phyloP scores from a whole-genome alignment of 92 coral and sea anemone genomes.

The Paragorgia papillata region DNA sequence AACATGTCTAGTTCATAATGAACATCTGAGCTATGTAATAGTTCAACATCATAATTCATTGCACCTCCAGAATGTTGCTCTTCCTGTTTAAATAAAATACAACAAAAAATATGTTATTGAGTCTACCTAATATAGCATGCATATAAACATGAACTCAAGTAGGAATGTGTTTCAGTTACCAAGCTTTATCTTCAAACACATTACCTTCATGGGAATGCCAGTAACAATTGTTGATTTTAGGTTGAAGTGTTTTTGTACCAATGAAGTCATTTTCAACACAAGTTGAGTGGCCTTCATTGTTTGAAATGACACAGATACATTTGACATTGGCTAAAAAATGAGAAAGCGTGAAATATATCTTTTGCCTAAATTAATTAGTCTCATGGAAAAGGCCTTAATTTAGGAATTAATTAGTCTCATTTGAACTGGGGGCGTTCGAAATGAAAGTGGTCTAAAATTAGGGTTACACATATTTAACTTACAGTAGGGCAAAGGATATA shows the following conservation, averaged over 20 bases:
- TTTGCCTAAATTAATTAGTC: too few relatives aligned
- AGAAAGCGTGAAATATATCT: neutral
- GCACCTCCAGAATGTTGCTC: slow-evolving; percentile 99
- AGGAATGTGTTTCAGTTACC: too few relatives aligned
- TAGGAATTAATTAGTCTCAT: too few relatives aligned
- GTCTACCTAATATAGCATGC: too few relatives aligned
- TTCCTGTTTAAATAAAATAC: slow-evolving; percentile 57
- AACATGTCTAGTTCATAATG: slow-evolving; percentile 84
- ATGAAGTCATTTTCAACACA: slow-evolving; percentile 66
- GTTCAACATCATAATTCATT: slow-evolving; percentile 96
- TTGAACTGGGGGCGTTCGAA: too few relatives aligned
- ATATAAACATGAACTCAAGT: neutral
- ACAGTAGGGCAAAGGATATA: too few relatives aligned
- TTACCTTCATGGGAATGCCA: slow-evolving; percentile 99
- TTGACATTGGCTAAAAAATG: slow-evolving; percentile 62
- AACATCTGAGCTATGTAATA: slow-evolving; percentile 85
- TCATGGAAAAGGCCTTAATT: too few relatives aligned
- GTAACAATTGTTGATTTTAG: slow-evolving; percentile 95
- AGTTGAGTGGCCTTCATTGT: slow-evolving; percentile 92
- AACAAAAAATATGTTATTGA: too few relatives aligned
- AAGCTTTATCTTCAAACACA: too few relatives aligned
- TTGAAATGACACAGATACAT: slow-evolving; percentile 61
- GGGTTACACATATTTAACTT: too few relatives aligned
- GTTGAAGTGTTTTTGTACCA: slow-evolving; percentile 89
- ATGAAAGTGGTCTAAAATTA: too few relatives aligned